Evolutionary conservation across 2,113 vertebrate genomes (phyloP).

Genomic region (Nyctibius bracteatus): DNA sequence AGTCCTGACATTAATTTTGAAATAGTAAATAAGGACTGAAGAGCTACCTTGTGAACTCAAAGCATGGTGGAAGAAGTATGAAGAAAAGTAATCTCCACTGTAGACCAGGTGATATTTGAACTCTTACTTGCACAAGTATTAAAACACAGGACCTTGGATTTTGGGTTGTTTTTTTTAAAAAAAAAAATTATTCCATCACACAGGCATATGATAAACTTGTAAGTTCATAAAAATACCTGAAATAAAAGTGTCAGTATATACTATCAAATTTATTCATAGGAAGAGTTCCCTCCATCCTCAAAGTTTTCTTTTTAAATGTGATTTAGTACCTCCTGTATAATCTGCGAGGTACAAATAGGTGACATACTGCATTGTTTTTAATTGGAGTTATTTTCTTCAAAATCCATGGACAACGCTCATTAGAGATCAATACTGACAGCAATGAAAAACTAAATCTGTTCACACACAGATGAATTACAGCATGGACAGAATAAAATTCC

Average conservation of each 20-base stretch:
- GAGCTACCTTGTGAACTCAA: not conserved
- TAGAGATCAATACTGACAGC: constrained; percentile 38
- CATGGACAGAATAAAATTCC: not conserved
- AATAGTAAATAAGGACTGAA: not conserved
- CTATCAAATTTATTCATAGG: not conserved
- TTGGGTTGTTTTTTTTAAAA: not conserved
- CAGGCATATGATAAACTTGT: not conserved
- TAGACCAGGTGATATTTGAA: not conserved
- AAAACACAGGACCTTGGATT: not conserved
- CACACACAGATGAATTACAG: constrained; percentile 1
- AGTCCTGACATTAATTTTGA: not conserved
- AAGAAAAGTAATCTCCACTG: not conserved
- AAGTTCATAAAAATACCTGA: not conserved
- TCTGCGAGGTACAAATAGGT: not conserved
- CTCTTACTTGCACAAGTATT: not conserved
- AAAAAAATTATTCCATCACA: not conserved
- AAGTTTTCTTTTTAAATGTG: not conserved
- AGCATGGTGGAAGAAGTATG: not conserved
- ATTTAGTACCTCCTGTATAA: not conserved
- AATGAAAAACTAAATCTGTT: not conserved
- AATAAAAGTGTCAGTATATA: not conserved
- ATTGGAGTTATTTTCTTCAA: constrained; percentile 18
- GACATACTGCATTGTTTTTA: constrained; percentile 2
- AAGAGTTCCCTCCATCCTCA: not conserved
- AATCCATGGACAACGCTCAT: constrained; percentile 15